Evolutionary conservation across 2,888 invertebrate species (phyloP), one percentile per base, ranked within the genome.

Genomic region (Dolichomitus sp.): DNA sequence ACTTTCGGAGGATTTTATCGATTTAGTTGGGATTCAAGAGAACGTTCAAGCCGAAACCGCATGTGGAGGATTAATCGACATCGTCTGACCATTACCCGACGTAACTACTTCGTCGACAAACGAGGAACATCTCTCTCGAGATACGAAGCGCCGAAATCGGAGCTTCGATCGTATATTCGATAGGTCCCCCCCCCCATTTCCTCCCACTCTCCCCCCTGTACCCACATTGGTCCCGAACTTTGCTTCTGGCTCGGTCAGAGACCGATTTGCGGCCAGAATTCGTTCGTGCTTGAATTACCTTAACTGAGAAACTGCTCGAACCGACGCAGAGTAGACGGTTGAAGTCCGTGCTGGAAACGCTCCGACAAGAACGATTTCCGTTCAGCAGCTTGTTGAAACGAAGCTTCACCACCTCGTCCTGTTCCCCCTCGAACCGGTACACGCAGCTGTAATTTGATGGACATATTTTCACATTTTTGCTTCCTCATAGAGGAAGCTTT

Each of bases 351-450:
- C 90, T 93, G 78, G 92, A 90, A 78, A 93, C 90, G 87, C 93
- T 93, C 45, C 92, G 91, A 83, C 93, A 93, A 23, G 90, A 90
- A 45, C 92, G 93, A 85, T 93, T 93, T 27, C 93, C 93, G 85
- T 93, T 96, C n/a, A 95, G 94, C 4, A 98, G 95, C 83, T 96
- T 96, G 90, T 96, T 97, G 72, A 98, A 95, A 74, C 96, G 96
- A 66, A 98, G 94, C 83, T 97, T 96, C 65, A 98, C 96, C 65
- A 97, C 95, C 92, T 98, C 98, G 65, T 97, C 97, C 70, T 96
- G 96, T 89, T 97, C 97, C 0, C 97, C 98, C 94, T 98, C 97
- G 91, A 98, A 98, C 63, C 97, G 97, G 93, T 98, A 98, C 61
- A 97, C 95, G 94, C 98, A 98, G 90, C 97, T 97, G 95, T 68